phyloP scores from a whole-genome alignment of 2,888 invertebrate genomes.

The Trilocha varians region DNA sequence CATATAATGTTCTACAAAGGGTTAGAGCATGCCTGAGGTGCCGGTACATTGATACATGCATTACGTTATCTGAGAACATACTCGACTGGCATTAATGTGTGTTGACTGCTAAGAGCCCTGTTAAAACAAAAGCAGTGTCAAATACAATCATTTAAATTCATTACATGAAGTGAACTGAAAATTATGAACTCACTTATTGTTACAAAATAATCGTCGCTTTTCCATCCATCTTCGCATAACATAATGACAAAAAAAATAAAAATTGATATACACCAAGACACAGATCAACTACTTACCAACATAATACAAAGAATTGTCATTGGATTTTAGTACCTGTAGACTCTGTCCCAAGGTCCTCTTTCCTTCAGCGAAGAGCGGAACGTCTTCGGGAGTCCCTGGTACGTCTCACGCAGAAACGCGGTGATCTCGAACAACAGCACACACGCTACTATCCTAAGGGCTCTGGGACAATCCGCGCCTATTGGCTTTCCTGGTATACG shows the following conservation, averaged over 20 bases:
- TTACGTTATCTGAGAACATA: slow-evolving; percentile 68
- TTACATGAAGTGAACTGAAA: slow-evolving; percentile 59
- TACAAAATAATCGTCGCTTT: slow-evolving; percentile 71
- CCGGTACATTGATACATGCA: slow-evolving; percentile 63
- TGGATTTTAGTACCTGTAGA: slow-evolving; percentile 75
- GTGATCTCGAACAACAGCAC: slow-evolving; percentile 97
- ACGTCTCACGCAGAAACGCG: slow-evolving; percentile 96
- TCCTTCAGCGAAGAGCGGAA: slow-evolving; percentile 81
- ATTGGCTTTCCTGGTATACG: slow-evolving; percentile 72
- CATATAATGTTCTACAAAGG: neutral
- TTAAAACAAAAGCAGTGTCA: slow-evolving; percentile 69
- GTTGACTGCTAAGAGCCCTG: slow-evolving; percentile 74
- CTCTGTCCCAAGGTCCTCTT: slow-evolving; percentile 87
- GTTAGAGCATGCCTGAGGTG: slow-evolving; percentile 65
- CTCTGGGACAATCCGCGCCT: slow-evolving; percentile 90
- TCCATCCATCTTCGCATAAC: slow-evolving; percentile 71
- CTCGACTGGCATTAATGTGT: slow-evolving; percentile 74
- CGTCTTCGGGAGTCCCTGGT: slow-evolving; percentile 87
- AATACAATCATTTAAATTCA: slow-evolving; percentile 52
- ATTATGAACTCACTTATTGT: slow-evolving; percentile 70
- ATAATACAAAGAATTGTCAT: slow-evolving; percentile 20
- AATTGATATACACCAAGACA: slow-evolving; percentile 54
- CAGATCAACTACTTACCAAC: slow-evolving; percentile 56
- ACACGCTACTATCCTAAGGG: slow-evolving; percentile 93
- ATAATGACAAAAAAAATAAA: slow-evolving; percentile 60